Percentiles rank a stretch among this genome's conserved stretches.
Evolutionary conservation across 2,888 invertebrate species (phyloP).

Genomic region (Epirrita christyi): DNA sequence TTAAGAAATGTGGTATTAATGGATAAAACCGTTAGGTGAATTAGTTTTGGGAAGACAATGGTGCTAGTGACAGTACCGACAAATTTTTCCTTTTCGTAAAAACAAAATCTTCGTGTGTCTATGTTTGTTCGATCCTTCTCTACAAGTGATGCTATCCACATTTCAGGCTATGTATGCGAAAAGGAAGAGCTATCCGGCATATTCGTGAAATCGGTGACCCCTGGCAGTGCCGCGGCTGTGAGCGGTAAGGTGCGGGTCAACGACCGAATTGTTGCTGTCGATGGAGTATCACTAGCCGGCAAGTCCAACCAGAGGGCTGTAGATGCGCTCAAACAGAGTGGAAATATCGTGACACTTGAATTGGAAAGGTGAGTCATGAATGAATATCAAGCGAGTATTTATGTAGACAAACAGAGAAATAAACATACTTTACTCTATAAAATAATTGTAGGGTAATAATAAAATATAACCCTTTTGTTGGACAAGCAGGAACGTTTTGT

Average conservation of each 20-base stretch:
- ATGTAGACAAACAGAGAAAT: too few species aligned
- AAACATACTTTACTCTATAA: too few species aligned
- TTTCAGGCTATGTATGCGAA: conserved; percentile 96
- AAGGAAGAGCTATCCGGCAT: conserved; percentile 99
- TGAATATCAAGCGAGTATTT: too few species aligned
- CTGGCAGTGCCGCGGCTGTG: conserved; percentile 97
- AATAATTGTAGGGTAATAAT: too few species aligned
- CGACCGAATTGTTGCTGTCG: conserved; percentile 99
- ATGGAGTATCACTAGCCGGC: conserved; percentile 96
- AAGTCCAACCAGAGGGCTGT: conserved; percentile 99
- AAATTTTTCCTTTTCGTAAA: too few species aligned
- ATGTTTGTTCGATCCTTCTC: too few species aligned
- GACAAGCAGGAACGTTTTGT: background rate
- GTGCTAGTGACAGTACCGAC: too few species aligned
- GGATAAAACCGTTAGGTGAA: too few species aligned
- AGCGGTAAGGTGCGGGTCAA: conserved; percentile 98
- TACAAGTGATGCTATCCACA: background rate
- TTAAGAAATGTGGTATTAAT: too few species aligned
- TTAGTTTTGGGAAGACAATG: too few species aligned
- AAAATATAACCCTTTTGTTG: background rate
- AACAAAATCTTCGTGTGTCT: too few species aligned
- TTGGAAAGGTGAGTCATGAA: conserved; percentile 91
- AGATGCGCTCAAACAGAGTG: conserved; percentile 97
- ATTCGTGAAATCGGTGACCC: conserved; percentile 98
- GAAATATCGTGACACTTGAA: conserved; percentile 94